Conservation (phyloP, 2,888 invertebrate genomes). For the Hemaris fuciformis region DNA sequence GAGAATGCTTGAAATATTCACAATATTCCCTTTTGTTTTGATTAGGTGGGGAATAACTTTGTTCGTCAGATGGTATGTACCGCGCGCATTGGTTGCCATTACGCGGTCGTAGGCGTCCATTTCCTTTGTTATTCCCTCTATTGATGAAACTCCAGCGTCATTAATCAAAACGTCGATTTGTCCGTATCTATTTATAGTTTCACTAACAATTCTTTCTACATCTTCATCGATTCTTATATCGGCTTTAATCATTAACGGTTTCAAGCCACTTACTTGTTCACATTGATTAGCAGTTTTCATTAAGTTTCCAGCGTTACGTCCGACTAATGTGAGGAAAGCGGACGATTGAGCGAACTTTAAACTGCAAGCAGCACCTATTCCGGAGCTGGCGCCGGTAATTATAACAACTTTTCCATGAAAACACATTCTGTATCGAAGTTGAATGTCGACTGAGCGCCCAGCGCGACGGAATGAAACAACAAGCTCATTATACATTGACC, state of each 20-base stretch:
- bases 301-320: conserved; percentile 56
- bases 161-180: conserved; percentile 61
- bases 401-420: conserved; percentile 63
- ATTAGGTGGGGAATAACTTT: conserved; percentile 50
- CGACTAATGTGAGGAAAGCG: conserved; percentile 54
- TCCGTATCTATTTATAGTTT: conserved; percentile 47
- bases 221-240: conserved; percentile 57
- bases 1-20: conserved; percentile 60
- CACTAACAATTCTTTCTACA: conserved; percentile 46
- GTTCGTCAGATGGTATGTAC: conserved; percentile 52
- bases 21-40: conserved; percentile 56
- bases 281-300: conserved; percentile 49
- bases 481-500: conserved; percentile 29
- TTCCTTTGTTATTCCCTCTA: conserved; percentile 39
- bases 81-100: conserved; percentile 59
- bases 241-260: conserved; percentile 51
- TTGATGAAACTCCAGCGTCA: conserved; percentile 55
- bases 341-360: conserved; percentile 51
- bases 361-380: conserved; percentile 65
- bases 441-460: conserved; percentile 32
- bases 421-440: conserved; percentile 44
- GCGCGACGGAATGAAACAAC: not conserved
- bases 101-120: conserved; percentile 50
- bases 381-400: conserved; percentile 67
- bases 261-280: conserved; percentile 41